Evolutionary conservation across 2,888 invertebrate genomes (phyloP).

Genomic region (Melipona bicolor): DNA sequence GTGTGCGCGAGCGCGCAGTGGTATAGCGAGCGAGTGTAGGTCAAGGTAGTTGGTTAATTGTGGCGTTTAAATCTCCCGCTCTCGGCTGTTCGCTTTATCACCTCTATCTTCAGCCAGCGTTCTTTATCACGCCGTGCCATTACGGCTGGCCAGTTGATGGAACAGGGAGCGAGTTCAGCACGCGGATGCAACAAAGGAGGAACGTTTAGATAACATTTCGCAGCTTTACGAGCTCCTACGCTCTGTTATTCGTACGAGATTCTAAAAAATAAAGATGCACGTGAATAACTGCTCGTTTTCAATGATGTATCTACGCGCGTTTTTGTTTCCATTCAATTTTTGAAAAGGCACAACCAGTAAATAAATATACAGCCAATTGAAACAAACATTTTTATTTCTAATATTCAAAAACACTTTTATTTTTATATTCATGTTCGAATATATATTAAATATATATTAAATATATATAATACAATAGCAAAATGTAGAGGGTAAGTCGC

Average conservation of each 20-base stretch:
- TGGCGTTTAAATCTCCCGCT: constrained; percentile 54
- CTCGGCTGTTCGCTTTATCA: constrained; percentile 50
- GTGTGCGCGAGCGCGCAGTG: constrained; percentile 19
- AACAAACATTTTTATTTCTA: too few species aligned
- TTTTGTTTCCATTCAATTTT: too few species aligned
- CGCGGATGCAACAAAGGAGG: constrained; percentile 72
- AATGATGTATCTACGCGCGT: too few species aligned
- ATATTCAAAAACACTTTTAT: too few species aligned
- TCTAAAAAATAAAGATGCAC: too few species aligned
- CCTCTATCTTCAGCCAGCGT: constrained; percentile 41
- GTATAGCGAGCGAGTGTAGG: constrained; percentile 11
- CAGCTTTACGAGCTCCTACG: not conserved
- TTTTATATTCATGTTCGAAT: too few species aligned
- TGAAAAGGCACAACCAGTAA: too few species aligned
- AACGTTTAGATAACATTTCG: not conserved
- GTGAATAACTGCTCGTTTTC: too few species aligned
- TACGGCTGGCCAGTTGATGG: constrained; percentile 45
- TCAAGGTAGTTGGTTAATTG: constrained; percentile 43
- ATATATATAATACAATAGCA: too few species aligned
- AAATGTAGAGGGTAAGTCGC: too few species aligned
- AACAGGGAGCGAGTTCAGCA: constrained; percentile 63
- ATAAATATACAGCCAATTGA: too few species aligned
- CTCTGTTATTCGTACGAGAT: not conserved
- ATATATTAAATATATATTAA: too few species aligned
- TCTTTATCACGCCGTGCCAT: constrained; percentile 59